Conservation (phyloP, 2,113 vertebrate species). For the Corythornis madagascariensis region DNA sequence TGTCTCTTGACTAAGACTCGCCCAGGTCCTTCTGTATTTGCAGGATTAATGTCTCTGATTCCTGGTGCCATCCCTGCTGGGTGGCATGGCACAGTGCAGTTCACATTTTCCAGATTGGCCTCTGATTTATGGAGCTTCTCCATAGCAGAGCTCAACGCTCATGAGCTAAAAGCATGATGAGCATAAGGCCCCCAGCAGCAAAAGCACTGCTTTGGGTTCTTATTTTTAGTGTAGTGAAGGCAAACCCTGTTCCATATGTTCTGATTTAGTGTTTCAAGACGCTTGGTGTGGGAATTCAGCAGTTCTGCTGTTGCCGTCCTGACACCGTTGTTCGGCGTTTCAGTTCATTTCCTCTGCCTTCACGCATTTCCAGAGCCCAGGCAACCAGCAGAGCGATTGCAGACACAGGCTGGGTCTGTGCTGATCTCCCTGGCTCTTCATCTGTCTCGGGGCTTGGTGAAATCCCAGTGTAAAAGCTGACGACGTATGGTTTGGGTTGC, state of each 20-base stretch:
- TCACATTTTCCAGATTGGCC: accelerated
- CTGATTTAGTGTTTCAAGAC: background rate
- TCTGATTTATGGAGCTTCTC: background rate
- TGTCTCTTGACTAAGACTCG: background rate
- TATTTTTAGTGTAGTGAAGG: background rate
- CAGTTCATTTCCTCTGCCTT: background rate
- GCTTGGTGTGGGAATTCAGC: background rate
- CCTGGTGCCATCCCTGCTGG: background rate
- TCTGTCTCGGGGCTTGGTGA: background rate
- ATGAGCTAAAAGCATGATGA: background rate
- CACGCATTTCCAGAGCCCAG: background rate
- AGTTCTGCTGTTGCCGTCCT: background rate
- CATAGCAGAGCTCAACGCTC: background rate
- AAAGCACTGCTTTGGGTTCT: background rate
- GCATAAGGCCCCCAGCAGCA: background rate
- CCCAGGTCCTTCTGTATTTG: background rate
- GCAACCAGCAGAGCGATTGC: background rate
- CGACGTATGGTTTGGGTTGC: background rate
- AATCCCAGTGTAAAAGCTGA: background rate
- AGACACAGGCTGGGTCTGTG: background rate
- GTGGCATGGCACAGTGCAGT: background rate
- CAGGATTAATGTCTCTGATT: background rate
- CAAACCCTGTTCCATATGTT: background rate
- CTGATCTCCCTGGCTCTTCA: background rate
- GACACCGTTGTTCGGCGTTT: background rate